These are phyloP conservation scores for Eucidaris tribuloides DNA, from an alignment of 35 echinoderm and acorn worm species.

Conservation along the genomic window DNA sequence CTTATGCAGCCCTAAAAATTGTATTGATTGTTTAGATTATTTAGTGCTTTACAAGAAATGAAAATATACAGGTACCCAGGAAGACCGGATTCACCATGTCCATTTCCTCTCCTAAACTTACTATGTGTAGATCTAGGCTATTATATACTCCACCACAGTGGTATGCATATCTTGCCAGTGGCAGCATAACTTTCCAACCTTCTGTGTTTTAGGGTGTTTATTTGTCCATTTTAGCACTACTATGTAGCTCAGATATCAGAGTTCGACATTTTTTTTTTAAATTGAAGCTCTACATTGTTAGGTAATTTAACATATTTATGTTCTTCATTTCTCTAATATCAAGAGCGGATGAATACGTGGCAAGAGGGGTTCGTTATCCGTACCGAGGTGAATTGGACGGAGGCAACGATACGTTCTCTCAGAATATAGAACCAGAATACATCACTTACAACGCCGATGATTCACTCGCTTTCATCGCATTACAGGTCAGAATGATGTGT, in stretches of 20 bases:
- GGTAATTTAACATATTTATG: not conserved
- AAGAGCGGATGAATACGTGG: slow-evolving; percentile 56
- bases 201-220: no score
- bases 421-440: slow-evolving; percentile 92
- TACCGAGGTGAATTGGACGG: slow-evolving; percentile 62
- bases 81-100: no score
- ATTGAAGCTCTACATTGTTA: no score
- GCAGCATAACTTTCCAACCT: not conserved
- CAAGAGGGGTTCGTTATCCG: slow-evolving; percentile 53
- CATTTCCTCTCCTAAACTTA: no score
- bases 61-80: not conserved
- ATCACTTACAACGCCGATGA: slow-evolving; percentile 67
- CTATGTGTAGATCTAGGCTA: no score
- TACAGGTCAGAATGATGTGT: slow-evolving; percentile 92
- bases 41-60: no score
- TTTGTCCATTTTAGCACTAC: no score
- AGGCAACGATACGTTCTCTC: slow-evolving; percentile 42
- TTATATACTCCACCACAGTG: no score
- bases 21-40: not conserved
- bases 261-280: no score
- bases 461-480: slow-evolving; percentile 57
- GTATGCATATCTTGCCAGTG: no score
- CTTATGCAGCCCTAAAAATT: no score
- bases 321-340: not conserved
- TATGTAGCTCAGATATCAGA: no score